phyloP scores from a whole-genome alignment of 2,797 vertebrate genomes.

The Enteromius fasciolatus region DNA sequence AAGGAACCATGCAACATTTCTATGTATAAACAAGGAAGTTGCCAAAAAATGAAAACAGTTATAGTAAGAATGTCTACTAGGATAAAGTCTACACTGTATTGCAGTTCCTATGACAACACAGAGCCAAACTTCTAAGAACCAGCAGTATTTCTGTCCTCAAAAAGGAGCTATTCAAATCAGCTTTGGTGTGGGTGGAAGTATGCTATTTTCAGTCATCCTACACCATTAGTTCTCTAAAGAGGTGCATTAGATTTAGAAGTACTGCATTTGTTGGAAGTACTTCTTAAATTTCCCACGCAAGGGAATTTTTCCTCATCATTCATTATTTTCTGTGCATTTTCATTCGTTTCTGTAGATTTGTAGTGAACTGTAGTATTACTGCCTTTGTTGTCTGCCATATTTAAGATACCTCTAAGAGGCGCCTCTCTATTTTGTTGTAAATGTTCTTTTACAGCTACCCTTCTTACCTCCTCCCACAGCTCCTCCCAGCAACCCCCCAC shows the following conservation, averaged over 20 bases:
- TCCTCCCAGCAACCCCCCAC: conserved; percentile 28
- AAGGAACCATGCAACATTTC: background rate
- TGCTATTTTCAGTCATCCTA: conserved; percentile 20
- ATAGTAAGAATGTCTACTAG: conserved; percentile 10
- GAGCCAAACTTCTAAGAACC: conserved; percentile 14
- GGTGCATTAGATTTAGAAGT: background rate
- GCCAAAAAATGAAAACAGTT: conserved; percentile 16
- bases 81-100: conserved; percentile 57
- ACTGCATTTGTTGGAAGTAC: background rate
- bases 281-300: background rate
- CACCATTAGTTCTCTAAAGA: conserved; percentile 11
- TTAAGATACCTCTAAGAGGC: conserved; percentile 33
- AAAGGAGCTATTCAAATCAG: background rate
- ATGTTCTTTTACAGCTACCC: conserved; percentile 56
- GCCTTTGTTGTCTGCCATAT: conserved; percentile 21
- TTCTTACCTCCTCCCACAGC: conserved; percentile 50
- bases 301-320: background rate
- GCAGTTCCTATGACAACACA: conserved; percentile 63
- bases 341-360: background rate
- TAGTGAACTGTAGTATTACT: conserved; percentile 6
- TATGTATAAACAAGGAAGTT: background rate
- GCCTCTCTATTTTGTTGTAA: conserved; percentile 59
- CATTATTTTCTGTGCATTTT: conserved; percentile 11
- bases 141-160: conserved; percentile 37
- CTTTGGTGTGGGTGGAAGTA: conserved; percentile 16